Evolutionary conservation across 2,113 vertebrate genomes (phyloP).

Genomic region (Mustelus asterias): DNA sequence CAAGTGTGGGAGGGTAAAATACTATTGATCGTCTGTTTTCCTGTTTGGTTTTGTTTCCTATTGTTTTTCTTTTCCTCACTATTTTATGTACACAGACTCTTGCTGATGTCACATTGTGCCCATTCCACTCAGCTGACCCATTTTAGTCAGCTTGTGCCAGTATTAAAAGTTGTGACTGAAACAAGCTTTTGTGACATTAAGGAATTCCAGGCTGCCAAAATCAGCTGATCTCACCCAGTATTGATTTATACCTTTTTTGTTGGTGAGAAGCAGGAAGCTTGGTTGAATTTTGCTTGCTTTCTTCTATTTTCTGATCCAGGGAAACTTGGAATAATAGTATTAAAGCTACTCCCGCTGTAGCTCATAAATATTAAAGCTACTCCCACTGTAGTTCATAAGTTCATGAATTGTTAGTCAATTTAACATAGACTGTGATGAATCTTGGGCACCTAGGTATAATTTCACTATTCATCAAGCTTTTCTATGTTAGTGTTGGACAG

Average conservation of each 20-base stretch:
- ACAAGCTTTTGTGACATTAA: neutral
- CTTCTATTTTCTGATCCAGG: neutral
- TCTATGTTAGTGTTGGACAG: neutral
- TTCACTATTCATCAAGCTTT: neutral
- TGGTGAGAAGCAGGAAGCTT: neutral
- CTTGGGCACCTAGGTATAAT: neutral
- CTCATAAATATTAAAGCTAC: neutral
- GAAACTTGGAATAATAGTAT: neutral
- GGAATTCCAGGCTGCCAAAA: neutral
- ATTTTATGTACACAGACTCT: neutral
- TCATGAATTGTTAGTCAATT: neutral
- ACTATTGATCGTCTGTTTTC: no score
- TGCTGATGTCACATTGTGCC: neutral
- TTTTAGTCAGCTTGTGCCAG: neutral
- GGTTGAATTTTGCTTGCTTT: neutral
- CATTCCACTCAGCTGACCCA: neutral
- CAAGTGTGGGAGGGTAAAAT: no score
- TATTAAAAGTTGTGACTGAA: neutral
- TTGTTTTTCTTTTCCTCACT: no score
- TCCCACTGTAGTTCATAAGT: neutral
- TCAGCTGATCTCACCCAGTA: neutral
- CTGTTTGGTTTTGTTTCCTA: no score
- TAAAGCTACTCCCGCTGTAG: neutral
- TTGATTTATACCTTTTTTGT: neutral
- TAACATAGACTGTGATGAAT: neutral